phyloP scores from a whole-genome alignment of 2,113 vertebrate species.

The Elephantulus edwardii region DNA sequence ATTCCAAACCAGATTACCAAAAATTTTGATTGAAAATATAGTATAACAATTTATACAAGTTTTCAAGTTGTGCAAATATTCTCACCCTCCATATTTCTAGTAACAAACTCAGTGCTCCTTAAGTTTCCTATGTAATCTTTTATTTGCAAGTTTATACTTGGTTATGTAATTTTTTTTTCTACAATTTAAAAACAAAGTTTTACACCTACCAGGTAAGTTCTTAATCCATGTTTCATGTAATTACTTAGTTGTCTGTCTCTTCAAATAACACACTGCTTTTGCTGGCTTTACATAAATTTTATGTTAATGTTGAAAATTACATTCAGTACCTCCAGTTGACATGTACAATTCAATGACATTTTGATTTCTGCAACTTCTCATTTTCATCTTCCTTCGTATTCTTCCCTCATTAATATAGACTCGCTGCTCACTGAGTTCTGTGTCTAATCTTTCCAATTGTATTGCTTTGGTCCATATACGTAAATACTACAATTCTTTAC shows the following conservation, averaged over 20 bases:
- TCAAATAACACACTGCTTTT: background rate
- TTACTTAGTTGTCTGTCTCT: background rate
- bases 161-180: background rate
- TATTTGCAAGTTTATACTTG: background rate
- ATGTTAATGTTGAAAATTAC: background rate
- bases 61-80: too few relatives aligned
- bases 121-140: background rate
- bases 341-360: background rate
- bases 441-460: background rate
- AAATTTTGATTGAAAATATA: background rate
- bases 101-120: too few relatives aligned
- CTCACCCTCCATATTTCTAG: too few relatives aligned
- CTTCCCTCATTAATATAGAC: background rate
- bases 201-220: background rate
- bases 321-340: background rate
- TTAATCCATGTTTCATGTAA: slow-evolving; percentile 11
- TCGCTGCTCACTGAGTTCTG: background rate
- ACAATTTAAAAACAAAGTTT: background rate
- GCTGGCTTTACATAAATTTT: background rate
- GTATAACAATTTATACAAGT: too few relatives aligned
- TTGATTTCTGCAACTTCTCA: background rate
- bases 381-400: background rate
- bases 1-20: background rate
- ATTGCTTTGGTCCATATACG: background rate
- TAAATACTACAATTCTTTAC: too few relatives aligned